phyloP scores from a whole-genome alignment of 2,888 invertebrate species.

The Spicauda simplicius region DNA sequence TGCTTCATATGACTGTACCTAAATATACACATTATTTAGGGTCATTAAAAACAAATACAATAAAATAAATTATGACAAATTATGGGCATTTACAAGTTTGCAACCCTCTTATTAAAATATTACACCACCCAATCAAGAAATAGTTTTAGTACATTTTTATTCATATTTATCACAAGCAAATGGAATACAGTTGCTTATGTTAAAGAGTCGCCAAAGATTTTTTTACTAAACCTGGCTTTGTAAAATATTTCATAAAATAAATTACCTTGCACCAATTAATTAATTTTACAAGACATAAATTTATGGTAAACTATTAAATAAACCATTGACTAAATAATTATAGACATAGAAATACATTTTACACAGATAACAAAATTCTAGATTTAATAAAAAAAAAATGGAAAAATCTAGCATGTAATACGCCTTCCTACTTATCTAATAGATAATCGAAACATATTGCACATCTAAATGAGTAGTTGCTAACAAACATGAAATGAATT shows the following conservation, averaged over 20 bases:
- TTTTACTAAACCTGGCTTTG: not conserved
- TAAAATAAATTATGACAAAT: not conserved
- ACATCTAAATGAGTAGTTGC: constrained; percentile 16
- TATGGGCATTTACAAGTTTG: not conserved
- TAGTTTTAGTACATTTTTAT: too few species aligned
- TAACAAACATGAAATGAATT: constrained; percentile 21
- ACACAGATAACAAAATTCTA: not conserved
- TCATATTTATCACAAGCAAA: too few species aligned
- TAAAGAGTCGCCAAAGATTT: not conserved
- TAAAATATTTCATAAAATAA: constrained; percentile 24
- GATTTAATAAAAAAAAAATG: not conserved
- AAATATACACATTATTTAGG: constrained; percentile 42
- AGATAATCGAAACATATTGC: not conserved
- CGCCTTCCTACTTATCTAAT: not conserved
- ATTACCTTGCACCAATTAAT: constrained; percentile 20
- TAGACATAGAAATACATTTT: not conserved
- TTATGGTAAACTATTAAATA: not conserved
- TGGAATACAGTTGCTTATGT: too few species aligned
- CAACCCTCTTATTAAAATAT: not conserved
- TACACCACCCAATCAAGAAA: too few species aligned
- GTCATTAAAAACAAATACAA: constrained; percentile 17
- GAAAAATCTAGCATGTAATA: not conserved
- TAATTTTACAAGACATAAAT: not conserved
- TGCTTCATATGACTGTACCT: constrained; percentile 67
- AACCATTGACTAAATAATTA: not conserved